A percentile compares a stretch with the other conserved stretches of the same genome.
Conservation (phyloP, 2,888 invertebrate genomes). For the Epinotia demarniana region DNA sequence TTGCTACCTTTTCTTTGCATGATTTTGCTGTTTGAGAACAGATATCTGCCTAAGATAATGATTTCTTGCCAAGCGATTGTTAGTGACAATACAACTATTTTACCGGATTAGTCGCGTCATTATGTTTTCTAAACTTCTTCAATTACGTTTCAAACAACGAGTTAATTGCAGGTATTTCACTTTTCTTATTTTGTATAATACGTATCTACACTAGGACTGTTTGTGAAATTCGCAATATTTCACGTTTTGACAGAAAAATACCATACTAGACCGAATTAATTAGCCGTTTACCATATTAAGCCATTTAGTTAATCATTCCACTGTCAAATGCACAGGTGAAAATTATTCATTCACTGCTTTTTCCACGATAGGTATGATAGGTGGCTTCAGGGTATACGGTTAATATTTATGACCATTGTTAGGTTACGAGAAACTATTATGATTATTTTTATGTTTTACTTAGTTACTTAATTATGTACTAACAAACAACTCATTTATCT, state of each 20-base stretch:
- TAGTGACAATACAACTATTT: conserved; percentile 9
- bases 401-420: background rate
- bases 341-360: background rate
- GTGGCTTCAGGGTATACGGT: background rate
- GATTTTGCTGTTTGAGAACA: conserved; percentile 21
- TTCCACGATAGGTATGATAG: background rate
- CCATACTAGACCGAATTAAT: no score
- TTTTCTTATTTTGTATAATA: no score
- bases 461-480: no score
- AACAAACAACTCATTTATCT: no score
- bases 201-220: no score
- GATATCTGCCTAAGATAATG: conserved; percentile 5
- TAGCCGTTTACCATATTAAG: no score
- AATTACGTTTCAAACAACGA: background rate
- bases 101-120: conserved; percentile 4
- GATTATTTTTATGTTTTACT: no score
- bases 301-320: no score
- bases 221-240: background rate
- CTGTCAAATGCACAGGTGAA: background rate
- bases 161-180: background rate
- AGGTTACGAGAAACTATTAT: background rate
- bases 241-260: background rate
- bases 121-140: background rate
- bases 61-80: conserved; percentile 25
- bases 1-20: conserved; percentile 31